Percentiles rank a stretch among this genome's conserved stretches.
These are phyloP conservation scores for Campylorhamphus procurvoides DNA, from an alignment of 2,113 vertebrate species.

Conservation along the genomic window DNA sequence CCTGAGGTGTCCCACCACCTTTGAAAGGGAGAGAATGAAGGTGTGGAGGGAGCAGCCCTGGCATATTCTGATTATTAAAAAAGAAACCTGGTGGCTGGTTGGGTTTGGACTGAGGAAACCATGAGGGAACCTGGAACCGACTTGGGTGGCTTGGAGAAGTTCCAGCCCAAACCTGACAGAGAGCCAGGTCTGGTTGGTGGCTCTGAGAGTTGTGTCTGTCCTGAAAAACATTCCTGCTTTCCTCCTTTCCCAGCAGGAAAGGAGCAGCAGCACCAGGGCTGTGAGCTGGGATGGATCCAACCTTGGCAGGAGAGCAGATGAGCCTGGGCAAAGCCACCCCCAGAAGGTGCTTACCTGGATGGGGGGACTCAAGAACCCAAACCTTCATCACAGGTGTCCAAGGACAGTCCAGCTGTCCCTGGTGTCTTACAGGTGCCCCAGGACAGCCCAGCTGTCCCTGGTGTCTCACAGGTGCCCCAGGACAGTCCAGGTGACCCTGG, in stretches of 20 bases:
- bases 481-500: too few relatives aligned
- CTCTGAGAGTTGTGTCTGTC: background rate
- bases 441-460: too few relatives aligned
- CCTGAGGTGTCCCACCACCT: background rate
- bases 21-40: background rate
- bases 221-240: background rate
- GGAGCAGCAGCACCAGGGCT: background rate
- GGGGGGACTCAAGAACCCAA: background rate
- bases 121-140: background rate
- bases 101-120: background rate
- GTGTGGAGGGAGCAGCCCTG: background rate
- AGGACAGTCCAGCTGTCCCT: background rate
- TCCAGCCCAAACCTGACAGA: background rate
- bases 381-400: background rate
- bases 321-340: background rate
- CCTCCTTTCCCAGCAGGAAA: background rate
- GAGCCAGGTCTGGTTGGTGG: background rate
- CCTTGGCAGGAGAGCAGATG: background rate
- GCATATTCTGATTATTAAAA: background rate
- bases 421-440: too few relatives aligned
- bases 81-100: background rate
- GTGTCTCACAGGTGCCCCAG: too few relatives aligned
- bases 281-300: background rate
- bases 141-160: background rate
- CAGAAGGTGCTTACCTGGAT: background rate